phyloP scores from a whole-genome alignment of 2,797 vertebrate species.

The Malacoraja senta region DNA sequence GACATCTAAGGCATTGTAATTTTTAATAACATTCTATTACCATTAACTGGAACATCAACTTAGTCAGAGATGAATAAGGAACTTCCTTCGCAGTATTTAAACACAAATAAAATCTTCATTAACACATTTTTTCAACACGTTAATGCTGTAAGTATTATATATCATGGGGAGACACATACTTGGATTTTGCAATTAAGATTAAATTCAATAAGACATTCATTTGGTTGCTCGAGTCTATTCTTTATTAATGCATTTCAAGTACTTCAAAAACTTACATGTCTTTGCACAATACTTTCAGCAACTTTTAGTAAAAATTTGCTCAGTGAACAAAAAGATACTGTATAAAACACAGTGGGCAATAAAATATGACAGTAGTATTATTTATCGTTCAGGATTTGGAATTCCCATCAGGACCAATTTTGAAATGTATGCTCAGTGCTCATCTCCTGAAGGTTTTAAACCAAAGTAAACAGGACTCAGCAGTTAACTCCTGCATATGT shows the following conservation, averaged over 20 bases:
- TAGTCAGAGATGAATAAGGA: not conserved
- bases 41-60: not conserved
- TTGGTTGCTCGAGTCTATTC: conserved; percentile 72
- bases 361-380: conserved; percentile 82
- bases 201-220: conserved; percentile 12
- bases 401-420: conserved; percentile 78
- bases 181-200: not conserved
- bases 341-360: conserved; percentile 89
- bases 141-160: not conserved
- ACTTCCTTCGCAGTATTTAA: not conserved
- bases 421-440: conserved; percentile 90
- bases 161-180: not conserved
- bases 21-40: not conserved
- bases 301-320: conserved; percentile 82
- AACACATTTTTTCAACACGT: not conserved
- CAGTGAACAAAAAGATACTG: conserved; percentile 81
- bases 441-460: conserved; percentile 70
- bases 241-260: conserved; percentile 95
- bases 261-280: conserved; percentile 80
- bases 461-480: conserved; percentile 69
- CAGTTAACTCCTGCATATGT: conserved; percentile 64
- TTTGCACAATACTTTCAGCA: conserved; percentile 79
- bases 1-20: not conserved
- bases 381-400: conserved; percentile 54
- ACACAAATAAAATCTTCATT: not conserved